These are phyloP conservation scores for Ecliptopera silaceata DNA, from an alignment of 2,888 invertebrate genomes.

Conservation along the genomic window DNA sequence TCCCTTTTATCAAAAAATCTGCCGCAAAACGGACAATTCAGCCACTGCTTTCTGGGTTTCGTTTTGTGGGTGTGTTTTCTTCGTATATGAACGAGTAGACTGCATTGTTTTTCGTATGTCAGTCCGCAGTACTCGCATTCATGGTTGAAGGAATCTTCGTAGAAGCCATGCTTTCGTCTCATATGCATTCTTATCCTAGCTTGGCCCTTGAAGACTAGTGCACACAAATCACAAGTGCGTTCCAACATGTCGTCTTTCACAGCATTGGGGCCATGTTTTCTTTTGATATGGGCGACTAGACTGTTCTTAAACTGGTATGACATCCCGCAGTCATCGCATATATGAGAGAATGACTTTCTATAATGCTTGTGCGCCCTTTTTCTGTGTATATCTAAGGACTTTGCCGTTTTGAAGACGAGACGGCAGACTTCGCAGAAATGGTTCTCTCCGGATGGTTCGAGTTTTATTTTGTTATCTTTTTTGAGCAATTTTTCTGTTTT, in stretches of 20 bases:
- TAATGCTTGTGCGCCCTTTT: conserved; percentile 66
- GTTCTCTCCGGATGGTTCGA: conserved; percentile 36
- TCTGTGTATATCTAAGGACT: conserved; percentile 67
- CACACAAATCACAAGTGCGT: conserved; percentile 68
- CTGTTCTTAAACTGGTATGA: conserved; percentile 72
- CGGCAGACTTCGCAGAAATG: conserved; percentile 70
- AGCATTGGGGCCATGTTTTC: conserved; percentile 67
- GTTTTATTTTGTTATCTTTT: conserved; percentile 24
- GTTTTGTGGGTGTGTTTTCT: conserved; percentile 60
- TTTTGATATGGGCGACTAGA: conserved; percentile 65
- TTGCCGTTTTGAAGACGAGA: conserved; percentile 65
- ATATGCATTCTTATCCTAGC: conserved; percentile 71
- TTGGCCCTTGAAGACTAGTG: conserved; percentile 71
- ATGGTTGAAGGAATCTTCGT: conserved; percentile 66
- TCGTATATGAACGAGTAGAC: conserved; percentile 66
- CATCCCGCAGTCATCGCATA: conserved; percentile 72
- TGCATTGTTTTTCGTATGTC: conserved; percentile 71
- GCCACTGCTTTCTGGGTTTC: conserved; percentile 61
- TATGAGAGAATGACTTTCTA: conserved; percentile 59
- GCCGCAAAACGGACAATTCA: conserved; percentile 68
- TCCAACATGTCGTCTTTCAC: conserved; percentile 60
- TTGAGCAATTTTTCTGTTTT: conserved; percentile 30
- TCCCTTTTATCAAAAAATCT: conserved; percentile 69
- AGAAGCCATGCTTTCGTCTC: conserved; percentile 68
- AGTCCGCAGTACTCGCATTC: conserved; percentile 67